Evolutionary conservation across 2,888 invertebrate species (phyloP).

Genomic region (Ephialtes manifestator): DNA sequence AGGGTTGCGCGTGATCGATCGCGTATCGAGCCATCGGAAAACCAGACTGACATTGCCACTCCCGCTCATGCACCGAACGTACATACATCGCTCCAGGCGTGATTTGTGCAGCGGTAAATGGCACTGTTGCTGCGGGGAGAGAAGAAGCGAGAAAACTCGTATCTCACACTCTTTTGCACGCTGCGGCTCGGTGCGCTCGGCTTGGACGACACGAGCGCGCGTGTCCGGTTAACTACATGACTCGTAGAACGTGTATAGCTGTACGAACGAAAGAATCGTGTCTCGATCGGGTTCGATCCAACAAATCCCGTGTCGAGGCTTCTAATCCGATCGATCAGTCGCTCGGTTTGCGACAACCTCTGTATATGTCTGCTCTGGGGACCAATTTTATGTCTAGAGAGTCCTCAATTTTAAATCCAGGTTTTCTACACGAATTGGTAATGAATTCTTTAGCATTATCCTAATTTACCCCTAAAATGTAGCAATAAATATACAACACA

Average conservation of each 20-base stretch:
- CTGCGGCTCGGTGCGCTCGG: neutral
- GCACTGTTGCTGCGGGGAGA: neutral
- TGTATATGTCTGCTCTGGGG: neutral
- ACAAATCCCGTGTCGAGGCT: neutral
- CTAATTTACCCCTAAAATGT: neutral
- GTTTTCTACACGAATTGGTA: neutral
- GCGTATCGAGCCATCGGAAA: conserved; percentile 75
- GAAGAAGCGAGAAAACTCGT: conserved; percentile 18
- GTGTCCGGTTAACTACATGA: conserved; percentile 28
- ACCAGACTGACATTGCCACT: conserved; percentile 55
- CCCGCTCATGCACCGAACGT: neutral
- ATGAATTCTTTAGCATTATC: neutral
- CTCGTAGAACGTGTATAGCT: conserved; percentile 16
- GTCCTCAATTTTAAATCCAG: neutral
- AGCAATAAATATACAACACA: neutral
- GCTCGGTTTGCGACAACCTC: neutral
- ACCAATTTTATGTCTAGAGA: neutral
- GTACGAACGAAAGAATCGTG: conserved; percentile 27
- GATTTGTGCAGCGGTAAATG: conserved; percentile 35
- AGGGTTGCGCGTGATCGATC: conserved; percentile 83
- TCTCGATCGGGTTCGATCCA: conserved; percentile 31
- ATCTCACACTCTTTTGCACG: conserved; percentile 8
- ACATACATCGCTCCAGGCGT: conserved; percentile 2
- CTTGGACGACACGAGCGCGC: neutral
- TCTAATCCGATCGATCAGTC: conserved; percentile 28